A percentile compares a stretch with the other conserved stretches of the same genome.
Evolutionary conservation across 2,113 vertebrate species (phyloP).

Genomic region (Holacanthus passer): DNA sequence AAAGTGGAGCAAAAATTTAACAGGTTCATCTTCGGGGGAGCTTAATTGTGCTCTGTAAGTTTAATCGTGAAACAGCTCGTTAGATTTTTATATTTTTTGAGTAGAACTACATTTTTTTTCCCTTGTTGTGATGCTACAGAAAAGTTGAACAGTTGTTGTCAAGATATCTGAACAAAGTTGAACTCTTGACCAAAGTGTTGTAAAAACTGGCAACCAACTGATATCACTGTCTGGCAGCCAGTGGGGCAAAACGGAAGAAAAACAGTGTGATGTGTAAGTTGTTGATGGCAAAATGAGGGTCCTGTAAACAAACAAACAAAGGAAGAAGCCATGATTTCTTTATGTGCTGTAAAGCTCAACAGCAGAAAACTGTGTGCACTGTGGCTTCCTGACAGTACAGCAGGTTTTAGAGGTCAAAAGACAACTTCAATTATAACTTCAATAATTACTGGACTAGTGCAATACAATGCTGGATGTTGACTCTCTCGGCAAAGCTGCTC

Average conservation of each 20-base stretch:
- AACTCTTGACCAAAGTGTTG: background rate
- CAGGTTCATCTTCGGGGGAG: background rate
- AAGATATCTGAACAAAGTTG: background rate
- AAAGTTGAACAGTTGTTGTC: too few species aligned
- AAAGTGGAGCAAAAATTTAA: background rate
- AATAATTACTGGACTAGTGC: slow-evolving; percentile 59
- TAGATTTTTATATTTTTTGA: too few species aligned
- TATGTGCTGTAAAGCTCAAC: background rate
- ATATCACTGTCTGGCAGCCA: background rate
- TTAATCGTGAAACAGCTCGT: background rate
- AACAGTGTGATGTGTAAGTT: background rate
- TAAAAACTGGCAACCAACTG: background rate
- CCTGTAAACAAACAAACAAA: background rate
- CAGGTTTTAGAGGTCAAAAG: slow-evolving; percentile 57
- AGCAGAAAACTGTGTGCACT: background rate
- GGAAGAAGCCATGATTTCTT: background rate
- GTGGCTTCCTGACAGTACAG: background rate
- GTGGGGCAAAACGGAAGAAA: background rate
- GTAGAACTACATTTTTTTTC: too few species aligned
- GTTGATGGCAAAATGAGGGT: background rate
- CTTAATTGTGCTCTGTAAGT: background rate
- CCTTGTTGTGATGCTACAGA: too few species aligned
- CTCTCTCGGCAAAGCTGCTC: slow-evolving; percentile 50
- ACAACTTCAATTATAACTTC: slow-evolving; percentile 62
- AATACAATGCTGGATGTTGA: slow-evolving; percentile 53